phyloP scores from a whole-genome alignment of 2,797 vertebrate species.

The Cichlasoma orientale region DNA sequence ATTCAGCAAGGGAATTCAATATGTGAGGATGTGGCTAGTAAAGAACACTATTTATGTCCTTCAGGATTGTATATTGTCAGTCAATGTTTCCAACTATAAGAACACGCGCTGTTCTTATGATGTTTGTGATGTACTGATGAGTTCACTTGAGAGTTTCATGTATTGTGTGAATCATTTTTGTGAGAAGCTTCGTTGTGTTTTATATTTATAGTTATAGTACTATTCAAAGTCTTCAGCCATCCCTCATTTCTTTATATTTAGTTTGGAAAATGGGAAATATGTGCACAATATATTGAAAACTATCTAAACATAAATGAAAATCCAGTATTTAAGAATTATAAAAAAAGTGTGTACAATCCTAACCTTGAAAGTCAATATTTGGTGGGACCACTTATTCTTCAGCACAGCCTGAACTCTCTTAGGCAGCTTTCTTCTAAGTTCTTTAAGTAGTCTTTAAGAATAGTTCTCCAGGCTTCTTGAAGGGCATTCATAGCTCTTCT shows the following conservation, averaged over 20 bases:
- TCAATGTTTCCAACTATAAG: background rate
- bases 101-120: background rate
- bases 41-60: background rate
- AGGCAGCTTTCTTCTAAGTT: no score
- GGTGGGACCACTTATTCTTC: no score
- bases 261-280: no score
- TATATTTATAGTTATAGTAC: no score
- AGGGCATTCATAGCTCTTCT: background rate
- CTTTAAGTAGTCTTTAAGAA: no score
- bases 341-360: no score
- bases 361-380: no score
- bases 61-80: background rate
- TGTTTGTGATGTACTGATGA: background rate
- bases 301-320: no score
- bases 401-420: no score
- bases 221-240: background rate
- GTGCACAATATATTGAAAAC: no score
- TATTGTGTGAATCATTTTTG: background rate
- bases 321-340: no score
- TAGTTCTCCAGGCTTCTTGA: background rate
- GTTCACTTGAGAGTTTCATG: background rate
- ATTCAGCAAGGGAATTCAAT: background rate
- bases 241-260: background rate
- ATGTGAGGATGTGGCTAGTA: background rate
- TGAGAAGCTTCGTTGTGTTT: background rate